phyloP scores from a whole-genome alignment of 2,797 vertebrate species.

The Diplodus sargus region DNA sequence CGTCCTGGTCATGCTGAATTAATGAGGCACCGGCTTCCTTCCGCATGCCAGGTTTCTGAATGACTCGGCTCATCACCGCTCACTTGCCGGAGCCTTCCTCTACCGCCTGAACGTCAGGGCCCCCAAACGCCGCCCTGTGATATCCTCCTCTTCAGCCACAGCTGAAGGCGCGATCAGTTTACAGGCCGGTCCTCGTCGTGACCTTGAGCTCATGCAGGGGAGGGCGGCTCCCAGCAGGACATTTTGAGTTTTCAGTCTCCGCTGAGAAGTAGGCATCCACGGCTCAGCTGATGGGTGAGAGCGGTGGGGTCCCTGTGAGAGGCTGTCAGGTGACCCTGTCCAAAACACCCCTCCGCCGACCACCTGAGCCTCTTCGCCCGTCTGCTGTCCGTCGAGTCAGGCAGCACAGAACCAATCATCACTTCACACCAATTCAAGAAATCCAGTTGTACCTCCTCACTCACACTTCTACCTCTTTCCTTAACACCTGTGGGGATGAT shows the following conservation, averaged over 20 bases:
- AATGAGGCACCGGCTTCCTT: constrained; percentile 64
- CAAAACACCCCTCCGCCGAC: constrained; percentile 39
- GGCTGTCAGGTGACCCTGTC: constrained; percentile 37
- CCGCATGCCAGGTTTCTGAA: constrained; percentile 64
- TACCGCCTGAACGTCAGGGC: neutral
- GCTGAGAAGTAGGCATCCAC: constrained; percentile 12
- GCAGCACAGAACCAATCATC: constrained; percentile 64
- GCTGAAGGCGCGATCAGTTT: constrained; percentile 18
- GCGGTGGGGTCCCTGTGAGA: constrained; percentile 15
- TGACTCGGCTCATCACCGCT: constrained; percentile 60
- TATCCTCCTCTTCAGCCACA: constrained; percentile 6
- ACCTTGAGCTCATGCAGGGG: constrained; percentile 54
- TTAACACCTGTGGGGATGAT: constrained; percentile 50
- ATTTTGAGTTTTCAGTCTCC: constrained; percentile 13
- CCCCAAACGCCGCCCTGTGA: neutral
- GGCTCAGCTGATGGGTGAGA: constrained; percentile 33
- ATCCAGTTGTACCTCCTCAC: constrained; percentile 51
- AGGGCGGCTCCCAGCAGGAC: neutral
- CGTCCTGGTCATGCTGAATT: constrained; percentile 64
- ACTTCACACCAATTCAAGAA: constrained; percentile 73
- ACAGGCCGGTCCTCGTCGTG: constrained; percentile 29
- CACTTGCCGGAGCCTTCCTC: constrained; percentile 26
- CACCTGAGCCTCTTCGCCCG: constrained; percentile 70
- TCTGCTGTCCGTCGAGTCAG: constrained; percentile 47
- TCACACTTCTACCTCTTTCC: constrained; percentile 49